A percentile compares a stretch with the other conserved stretches of the same genome.
Evolutionary conservation across 2,113 vertebrate genomes (phyloP).

Genomic region (Atherinomorus stipes): DNA sequence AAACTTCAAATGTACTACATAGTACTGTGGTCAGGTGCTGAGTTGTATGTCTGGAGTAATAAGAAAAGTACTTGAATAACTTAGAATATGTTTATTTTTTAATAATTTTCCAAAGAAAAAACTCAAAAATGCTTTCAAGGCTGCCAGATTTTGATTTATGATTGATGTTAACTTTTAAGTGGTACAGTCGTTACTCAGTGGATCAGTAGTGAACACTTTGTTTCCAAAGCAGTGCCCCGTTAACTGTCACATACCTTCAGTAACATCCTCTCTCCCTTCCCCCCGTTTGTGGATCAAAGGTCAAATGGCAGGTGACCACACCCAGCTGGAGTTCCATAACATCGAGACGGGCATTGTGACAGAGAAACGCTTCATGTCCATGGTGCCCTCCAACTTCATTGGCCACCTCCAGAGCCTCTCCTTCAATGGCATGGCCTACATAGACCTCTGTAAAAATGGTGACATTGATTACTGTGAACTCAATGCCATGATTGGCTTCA

Average conservation of each 20-base stretch:
- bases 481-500: slow-evolving; percentile 97
- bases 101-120: too few relatives aligned
- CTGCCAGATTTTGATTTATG: too few relatives aligned
- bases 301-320: slow-evolving; percentile 98
- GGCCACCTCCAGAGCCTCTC: slow-evolving; percentile 97
- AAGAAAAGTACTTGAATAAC: too few relatives aligned
- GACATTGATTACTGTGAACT: slow-evolving; percentile 99
- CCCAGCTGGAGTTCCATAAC: slow-evolving; percentile 98
- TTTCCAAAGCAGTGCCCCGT: neutral
- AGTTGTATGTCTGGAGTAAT: neutral
- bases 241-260: slow-evolving; percentile 7
- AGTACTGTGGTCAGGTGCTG: neutral
- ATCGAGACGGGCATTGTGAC: slow-evolving; percentile 99
- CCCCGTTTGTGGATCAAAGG: slow-evolving; percentile 80
- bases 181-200: neutral
- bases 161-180: neutral
- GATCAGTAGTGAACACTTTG: neutral
- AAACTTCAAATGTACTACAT: neutral
- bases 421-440: slow-evolving; percentile 98
- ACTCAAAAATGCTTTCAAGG: too few relatives aligned
- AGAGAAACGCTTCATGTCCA: slow-evolving; percentile 92
- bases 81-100: neutral
- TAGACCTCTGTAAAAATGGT: slow-evolving; percentile 98
- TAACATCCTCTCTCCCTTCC: slow-evolving; percentile 25
- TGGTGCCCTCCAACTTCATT: slow-evolving; percentile 97